Evolutionary conservation across 2,888 invertebrate species (phyloP), one percentile per base, ranked within the genome.

Genomic region (Frankliniella intonsa): DNA sequence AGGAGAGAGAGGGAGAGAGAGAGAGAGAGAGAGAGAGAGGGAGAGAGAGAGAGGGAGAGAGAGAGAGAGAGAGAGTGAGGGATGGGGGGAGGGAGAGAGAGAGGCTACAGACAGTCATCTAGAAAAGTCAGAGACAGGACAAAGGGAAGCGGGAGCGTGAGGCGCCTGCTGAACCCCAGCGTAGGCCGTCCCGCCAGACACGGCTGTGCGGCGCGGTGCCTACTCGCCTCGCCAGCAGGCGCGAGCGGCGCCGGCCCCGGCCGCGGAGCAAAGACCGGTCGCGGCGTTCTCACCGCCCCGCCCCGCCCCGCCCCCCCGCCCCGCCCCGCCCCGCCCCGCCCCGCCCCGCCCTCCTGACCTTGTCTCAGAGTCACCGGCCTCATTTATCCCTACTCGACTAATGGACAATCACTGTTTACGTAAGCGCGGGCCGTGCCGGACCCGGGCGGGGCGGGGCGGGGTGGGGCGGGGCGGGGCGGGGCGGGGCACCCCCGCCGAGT

Each of bases 381-480:
- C 38, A 38, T 14, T 62, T 62, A 76, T 10, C 69, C 38, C 38
- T 38, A 25, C 69, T 12, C 69, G 12, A 25, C 69, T 76, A 76
- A 76, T 76, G 69, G 22, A 76, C 69, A 76, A 76, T 76, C 69
- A 76, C 22, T 76, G 69, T 76, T 76, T 76, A 25, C 25, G 22
- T 25, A 76, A 76, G 69, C 69, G 69, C 25, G 69, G 22, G 69
- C 69, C 69, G 22, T 22, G 22, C 69, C 69, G 55, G 8, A 9
- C 69, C 22, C 22, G 55, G 3, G 65, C 11, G 55, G 17, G 17
- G 55, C 55, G 55, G 17, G 55, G 17, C 14, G 17, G 55, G 55
- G 19, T 12, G 17, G 19, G 14, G 55, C 14, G 14, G 55, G 69
- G n/a, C 22, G 17, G 55, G 55, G 19, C 55, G 17, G 19, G 14